Evolutionary conservation across 2,888 invertebrate genomes (phyloP), one percentile per base, ranked within the genome.

Genomic region (Catocala nupta): DNA sequence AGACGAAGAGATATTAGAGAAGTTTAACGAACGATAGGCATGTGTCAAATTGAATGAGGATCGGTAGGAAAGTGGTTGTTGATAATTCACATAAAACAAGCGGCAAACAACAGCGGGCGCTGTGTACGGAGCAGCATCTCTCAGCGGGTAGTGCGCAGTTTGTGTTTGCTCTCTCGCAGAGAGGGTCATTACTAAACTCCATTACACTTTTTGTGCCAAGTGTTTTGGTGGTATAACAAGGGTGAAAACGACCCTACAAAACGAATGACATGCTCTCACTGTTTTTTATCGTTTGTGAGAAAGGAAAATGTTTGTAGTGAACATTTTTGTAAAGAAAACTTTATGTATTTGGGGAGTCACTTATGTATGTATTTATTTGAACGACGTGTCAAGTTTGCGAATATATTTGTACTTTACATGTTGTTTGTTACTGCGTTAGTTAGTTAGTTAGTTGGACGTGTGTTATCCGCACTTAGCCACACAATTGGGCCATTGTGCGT

Each of bases 191-290:
- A 92, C 92, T 83, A 83, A 90, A 91, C 91, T 89, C 91, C 91
- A 93, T 93, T 92, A 93, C 92, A 91, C 90, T 93, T 93, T 93
- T 93, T 93, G 92, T 90, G 92, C 92, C 92, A 91, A 93, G 92
- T 93, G 93, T 93, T 93, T 91, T 90, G 90, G 87, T 87, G 90
- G 91, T 92, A 89, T 82, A 91, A 93, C 93, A 93, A 93, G 93
- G 93, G 93, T 93, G 93, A 88, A 87, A 93, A 93, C 92, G 90
- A 91, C 93, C 93, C 92, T 88, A 88, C 90, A 85, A 88, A 92
- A 92, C 88, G 88, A 90, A 90, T 89, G 90, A 91, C 87, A 87
- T 80, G 86, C 89, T 88, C 87, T 89, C 86, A 83, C 83, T 77
- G 84, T 84, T 88, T 89, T 90, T 90, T 91, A 89, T 87, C 79